Conservation (phyloP, 2,113 vertebrate genomes). For the Phalacrocorax brasilianus region DNA sequence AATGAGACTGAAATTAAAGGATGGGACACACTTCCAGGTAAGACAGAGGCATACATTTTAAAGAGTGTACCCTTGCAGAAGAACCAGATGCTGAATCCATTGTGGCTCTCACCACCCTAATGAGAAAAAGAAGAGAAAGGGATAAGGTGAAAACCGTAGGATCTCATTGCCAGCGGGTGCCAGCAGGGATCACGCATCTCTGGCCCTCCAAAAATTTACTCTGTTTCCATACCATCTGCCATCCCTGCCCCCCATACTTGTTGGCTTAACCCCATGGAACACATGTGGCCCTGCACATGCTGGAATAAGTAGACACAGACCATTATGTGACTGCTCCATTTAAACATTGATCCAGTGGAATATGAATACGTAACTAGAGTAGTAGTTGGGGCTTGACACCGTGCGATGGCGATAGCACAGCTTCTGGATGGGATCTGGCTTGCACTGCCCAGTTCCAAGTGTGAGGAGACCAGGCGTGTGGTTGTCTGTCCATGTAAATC, state of each 20-base stretch:
- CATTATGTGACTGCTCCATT: not conserved
- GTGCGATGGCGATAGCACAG: rapidly evolving
- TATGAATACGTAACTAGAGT: not conserved
- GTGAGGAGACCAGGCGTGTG: not conserved
- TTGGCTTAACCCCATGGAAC: not conserved
- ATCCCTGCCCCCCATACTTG: not conserved
- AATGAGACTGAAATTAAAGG: not conserved
- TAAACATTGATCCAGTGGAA: not conserved
- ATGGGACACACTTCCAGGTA: not conserved
- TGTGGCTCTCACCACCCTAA: not conserved
- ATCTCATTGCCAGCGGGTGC: not conserved
- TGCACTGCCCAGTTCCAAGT: not conserved
- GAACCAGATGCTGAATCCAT: not conserved
- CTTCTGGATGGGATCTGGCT: not conserved
- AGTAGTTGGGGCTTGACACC: not conserved
- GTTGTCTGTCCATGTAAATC: not conserved
- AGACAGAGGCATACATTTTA: not conserved
- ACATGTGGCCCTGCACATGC: not conserved
- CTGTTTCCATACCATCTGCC: not conserved
- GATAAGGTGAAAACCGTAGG: not conserved
- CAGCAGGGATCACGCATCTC: not conserved
- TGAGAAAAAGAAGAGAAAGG: not conserved
- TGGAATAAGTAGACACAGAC: not conserved
- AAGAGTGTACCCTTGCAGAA: not conserved
- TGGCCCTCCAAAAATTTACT: not conserved